Conservation (phyloP, 2,888 invertebrate genomes). For the Epirrhoe tristata region DNA sequence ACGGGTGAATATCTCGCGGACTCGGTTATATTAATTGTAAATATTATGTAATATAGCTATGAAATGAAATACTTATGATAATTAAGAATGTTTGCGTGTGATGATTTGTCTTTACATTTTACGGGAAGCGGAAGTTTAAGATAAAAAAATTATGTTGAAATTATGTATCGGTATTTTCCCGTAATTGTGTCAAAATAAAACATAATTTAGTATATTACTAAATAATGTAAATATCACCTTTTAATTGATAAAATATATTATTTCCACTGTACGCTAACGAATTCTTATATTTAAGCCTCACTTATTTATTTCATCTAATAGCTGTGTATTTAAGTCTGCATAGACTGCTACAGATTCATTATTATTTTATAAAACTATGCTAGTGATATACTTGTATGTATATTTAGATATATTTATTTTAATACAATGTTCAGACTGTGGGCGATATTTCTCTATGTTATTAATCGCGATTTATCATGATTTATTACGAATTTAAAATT, state of each 20-base stretch:
- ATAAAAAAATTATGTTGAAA: slow-evolving; percentile 9
- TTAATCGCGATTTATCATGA: slow-evolving; percentile 54
- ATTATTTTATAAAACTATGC: slow-evolving; percentile 40
- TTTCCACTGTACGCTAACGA: slow-evolving; percentile 69
- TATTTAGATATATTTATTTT: slow-evolving; percentile 57
- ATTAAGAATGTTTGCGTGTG: slow-evolving; percentile 65
- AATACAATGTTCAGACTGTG: slow-evolving; percentile 48
- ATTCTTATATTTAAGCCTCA: slow-evolving; percentile 67
- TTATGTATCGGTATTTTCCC: slow-evolving; percentile 57
- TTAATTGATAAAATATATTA: slow-evolving; percentile 67
- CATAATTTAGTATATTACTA: slow-evolving; percentile 84
- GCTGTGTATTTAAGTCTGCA: slow-evolving; percentile 70
- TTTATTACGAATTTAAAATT: slow-evolving; percentile 71
- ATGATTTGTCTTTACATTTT: slow-evolving; percentile 63
- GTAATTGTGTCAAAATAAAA: slow-evolving; percentile 72
- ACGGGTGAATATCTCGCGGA: slow-evolving; percentile 60
- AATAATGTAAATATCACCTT: slow-evolving; percentile 79
- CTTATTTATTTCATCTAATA: slow-evolving; percentile 69
- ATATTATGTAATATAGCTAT: slow-evolving; percentile 73
- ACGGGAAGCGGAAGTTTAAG: slow-evolving; percentile 49
- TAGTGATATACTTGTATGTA: slow-evolving; percentile 38
- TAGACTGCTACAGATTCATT: slow-evolving; percentile 50
- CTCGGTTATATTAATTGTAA: slow-evolving; percentile 63
- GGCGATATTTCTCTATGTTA: slow-evolving; percentile 47
- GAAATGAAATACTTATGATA: slow-evolving; percentile 52